Conservation (phyloP, 1,140 invertebrate genomes). For the Acyrthosiphon pisum region DNA sequence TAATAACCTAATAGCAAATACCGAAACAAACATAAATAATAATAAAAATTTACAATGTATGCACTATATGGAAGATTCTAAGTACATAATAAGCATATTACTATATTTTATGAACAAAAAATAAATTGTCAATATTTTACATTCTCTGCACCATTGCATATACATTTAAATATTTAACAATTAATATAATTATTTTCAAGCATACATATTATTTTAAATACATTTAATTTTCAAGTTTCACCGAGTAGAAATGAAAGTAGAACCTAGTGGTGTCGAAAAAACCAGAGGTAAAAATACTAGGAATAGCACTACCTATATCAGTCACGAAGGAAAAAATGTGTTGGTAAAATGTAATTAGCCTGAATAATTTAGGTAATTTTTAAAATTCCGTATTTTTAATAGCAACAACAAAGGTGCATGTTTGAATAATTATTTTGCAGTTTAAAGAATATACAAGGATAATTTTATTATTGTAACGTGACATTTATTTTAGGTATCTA, state of each 20-base stretch:
- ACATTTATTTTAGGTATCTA: neutral
- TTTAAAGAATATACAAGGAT: neutral
- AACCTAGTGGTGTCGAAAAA: neutral
- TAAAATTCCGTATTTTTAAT: neutral
- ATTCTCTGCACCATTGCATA: neutral
- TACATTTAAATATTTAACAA: neutral
- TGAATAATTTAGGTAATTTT: slow-evolving; percentile 14
- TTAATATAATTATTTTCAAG: neutral
- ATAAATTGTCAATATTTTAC: neutral
- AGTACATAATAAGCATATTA: neutral
- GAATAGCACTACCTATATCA: neutral
- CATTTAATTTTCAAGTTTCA: neutral
- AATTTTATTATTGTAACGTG: neutral
- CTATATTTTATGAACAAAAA: neutral
- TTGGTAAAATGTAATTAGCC: neutral
- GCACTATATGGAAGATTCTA: no score
- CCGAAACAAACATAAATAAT: neutral
- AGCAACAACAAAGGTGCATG: neutral
- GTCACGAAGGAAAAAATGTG: neutral
- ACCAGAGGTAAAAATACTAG: neutral
- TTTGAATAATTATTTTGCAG: neutral
- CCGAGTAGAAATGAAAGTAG: neutral
- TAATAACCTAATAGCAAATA: neutral
- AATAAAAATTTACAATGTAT: neutral
- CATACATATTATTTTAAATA: neutral